Evolutionary conservation across 92 coral and sea anemone genomes (phyloP), one percentile per base, ranked within the genome.

Genomic region (Epizoanthus ramosus): DNA sequence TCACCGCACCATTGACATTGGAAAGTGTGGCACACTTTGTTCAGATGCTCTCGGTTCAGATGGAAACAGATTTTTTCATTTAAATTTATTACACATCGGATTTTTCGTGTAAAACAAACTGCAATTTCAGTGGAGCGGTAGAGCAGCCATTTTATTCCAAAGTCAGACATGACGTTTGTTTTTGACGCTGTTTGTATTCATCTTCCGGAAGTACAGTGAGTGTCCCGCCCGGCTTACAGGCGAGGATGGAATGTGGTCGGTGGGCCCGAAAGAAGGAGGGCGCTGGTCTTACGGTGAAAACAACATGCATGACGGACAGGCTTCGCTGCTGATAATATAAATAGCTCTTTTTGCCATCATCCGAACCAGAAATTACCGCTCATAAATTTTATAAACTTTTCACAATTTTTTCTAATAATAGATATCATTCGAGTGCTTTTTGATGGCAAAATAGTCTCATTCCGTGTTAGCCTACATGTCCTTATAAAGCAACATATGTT

Each of bases 151-250:
- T 63, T 63, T 6, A 64, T 37, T 58, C 81, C 63, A 59, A 76
- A 60, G 69, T 76, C 57, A 63, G 81, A 76, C 81, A 76, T 76
- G 81, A 76, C 81, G 81, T 53, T 60, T 76, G 81, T 76, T 60
- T 74, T 74, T 18, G 24, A 16, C 18, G 54, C 60, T 75, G 80
- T 75, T 75, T 75, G 80, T 75, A 57, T 75, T 58, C 68, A 58
- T 76, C 63, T 35, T 4, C 37, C 60, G 81, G 81, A 59, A 76
- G 81, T 58, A 68, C 8, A 37, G 33, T 21, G 6, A 3, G 23
- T 10, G 81, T 68, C 3, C 68, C 1, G 68, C 39, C 54, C 61
- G 80, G 80, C 33, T 57, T 75, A 54, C 57, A 76, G 54, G 9
- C 31, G 22, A 57, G 76, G 24, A 50, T 43, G 28, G 14, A 56